phyloP scores from a whole-genome alignment of 64 coral and sea anemone genomes.

The Catalaphyllia jardinei region DNA sequence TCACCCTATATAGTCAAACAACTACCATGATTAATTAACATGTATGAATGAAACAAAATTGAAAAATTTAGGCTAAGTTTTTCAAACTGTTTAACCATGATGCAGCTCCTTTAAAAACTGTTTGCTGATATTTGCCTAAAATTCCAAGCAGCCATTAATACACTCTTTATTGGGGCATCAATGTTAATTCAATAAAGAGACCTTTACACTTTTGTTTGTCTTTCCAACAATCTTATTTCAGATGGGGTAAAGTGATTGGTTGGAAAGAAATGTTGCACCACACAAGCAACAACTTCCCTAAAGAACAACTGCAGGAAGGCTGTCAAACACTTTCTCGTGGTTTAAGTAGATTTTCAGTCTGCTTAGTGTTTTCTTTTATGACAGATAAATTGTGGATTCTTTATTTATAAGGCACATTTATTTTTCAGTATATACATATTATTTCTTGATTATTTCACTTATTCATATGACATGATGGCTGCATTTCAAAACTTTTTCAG shows the following conservation, averaged over 20 bases:
- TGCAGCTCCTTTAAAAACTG: no score
- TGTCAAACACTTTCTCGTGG: not conserved
- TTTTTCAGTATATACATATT: slow-evolving; percentile 18
- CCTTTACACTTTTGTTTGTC: slow-evolving; percentile 13
- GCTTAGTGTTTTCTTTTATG: slow-evolving; percentile 8
- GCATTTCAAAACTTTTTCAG: slow-evolving; percentile 5
- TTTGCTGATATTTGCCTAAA: slow-evolving; percentile 13
- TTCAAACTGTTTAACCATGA: no score
- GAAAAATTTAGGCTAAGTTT: no score
- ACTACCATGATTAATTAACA: no score
- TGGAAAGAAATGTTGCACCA: slow-evolving; percentile 17
- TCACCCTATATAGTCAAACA: not conserved
- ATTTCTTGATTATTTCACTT: not conserved
- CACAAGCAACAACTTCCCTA: slow-evolving; percentile 2
- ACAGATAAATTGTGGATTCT: no score
- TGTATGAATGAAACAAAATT: no score
- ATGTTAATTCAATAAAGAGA: slow-evolving; percentile 17
- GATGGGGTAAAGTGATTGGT: slow-evolving; percentile 25
- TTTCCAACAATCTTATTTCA: slow-evolving; percentile 21
- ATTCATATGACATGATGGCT: slow-evolving; percentile 6
- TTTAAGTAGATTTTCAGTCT: slow-evolving; percentile 27
- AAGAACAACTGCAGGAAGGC: slow-evolving; percentile 23
- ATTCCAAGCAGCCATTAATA: slow-evolving; percentile 22
- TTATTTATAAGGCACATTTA: no score
- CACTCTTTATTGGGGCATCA: slow-evolving; percentile 3